Base-by-base conservation (phyloP, 2,888 invertebrate species). In the Pandemis cinnamomeana region DNA sequence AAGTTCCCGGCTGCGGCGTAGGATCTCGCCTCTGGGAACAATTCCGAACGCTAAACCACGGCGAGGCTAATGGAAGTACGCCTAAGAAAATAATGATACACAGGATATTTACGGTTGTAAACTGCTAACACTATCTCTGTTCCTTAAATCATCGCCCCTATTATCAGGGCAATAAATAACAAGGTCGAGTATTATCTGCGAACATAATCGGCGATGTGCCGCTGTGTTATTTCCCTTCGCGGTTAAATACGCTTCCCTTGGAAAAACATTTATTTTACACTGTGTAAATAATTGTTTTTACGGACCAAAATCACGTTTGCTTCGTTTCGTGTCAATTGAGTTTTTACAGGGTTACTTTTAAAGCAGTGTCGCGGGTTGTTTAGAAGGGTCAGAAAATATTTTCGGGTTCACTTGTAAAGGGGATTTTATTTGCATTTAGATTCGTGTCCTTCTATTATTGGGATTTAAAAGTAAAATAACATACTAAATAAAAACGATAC, bases 131-230 rank as follows among this genome's bases (percentile, higher is more conserved):
- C 90, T 90, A 93, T 92, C 90, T 88, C 78, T 77, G 83, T 86
- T 89, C 86, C 89, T 91, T 92, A 91, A 92, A 93, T 93, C 92
- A 93, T 93, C 89, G 90, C 84, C 80, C 83, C 79, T 81, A 87
- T 88, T 93, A 92, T 92, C 92, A 82, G 80, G 76, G 80, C 84
- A 81, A 89, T 92, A 92, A 92, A 92, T 92, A 88, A 91, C 87
- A 78, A 78, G 78, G 81, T 81, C 81, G 80, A 81, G 87, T 86
- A 87, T 87, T 92, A 92, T 92, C 92, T 87, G 78, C 78, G 84
- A 87, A 85, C 88, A 88, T 88, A 89, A 91, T 91, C 92, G 85
- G 82, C 84, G 87, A 89, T 90, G 89, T 89, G 90, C 86, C 88
- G 85, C 87, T 82, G 84, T 84, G 87, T 88, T 90, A 89, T 91